Base-by-base conservation (phyloP, 2,113 vertebrate genomes). In the Lamprologus ornatipinnis region DNA sequence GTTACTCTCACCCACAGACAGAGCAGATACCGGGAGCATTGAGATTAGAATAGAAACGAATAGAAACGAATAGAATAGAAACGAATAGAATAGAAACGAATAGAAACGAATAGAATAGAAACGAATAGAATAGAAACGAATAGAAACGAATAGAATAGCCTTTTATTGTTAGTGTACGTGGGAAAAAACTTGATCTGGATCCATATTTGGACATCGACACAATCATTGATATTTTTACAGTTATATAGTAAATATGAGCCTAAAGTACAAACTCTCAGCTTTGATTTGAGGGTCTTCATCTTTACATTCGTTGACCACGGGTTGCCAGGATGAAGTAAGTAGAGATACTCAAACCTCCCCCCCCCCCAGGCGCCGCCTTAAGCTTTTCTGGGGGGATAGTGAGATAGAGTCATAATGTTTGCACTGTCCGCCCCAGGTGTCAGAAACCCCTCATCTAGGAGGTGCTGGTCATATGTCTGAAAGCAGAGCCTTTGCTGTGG, bases 251-350 rank as follows among this genome's bases (percentile, higher is more conserved):
- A 75, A 49, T 73, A 45, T 49, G 40, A 17, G 14, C 23, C 42
- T 75, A 3, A 75, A 75, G 70, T 49, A 6, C 42, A 49, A 49
- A 31, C 70, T 75, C 70, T 78, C 70, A 78, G 70, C 42, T 78
- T 78, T 78, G 70, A 78, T 49, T 75, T 75, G 42, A 75, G 23
- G 70, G 14, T 73, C 0, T 63, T 63, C 65, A 70, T 12, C 70
- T 28, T 12, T 12, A 7, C 70, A 28, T 19, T 26, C 1, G 17
- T 28, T 75, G 9, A 19, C 42, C 3, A 2, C 6, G 2, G 0
- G 42, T 1, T 19, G 23, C 23, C 40, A 17, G 35, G 21, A 47
- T 47, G 68, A 47, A 45, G 23, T 5, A 73, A 73, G 40, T 17
- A 49, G 42, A 75, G 42, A 49, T 1, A 0, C 23, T 49, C 15